Conservation (phyloP, 2,888 invertebrate species). For the Adineta ricciae region DNA sequence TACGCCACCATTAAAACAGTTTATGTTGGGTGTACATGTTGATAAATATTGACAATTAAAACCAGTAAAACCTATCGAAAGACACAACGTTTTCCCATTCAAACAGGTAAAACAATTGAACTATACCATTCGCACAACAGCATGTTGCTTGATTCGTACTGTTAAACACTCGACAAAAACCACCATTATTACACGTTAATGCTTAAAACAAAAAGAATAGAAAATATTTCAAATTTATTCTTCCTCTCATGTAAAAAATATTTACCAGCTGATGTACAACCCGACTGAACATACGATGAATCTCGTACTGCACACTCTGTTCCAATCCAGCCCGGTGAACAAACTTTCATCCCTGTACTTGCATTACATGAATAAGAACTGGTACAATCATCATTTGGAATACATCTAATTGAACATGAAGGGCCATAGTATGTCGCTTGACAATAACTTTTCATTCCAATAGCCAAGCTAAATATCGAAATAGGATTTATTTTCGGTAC, state of each 20-base stretch:
- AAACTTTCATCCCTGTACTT: constrained; percentile 26
- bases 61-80: background rate
- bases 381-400: constrained; percentile 28
- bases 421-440: background rate
- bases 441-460: background rate
- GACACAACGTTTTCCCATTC: too few species aligned
- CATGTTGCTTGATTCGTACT: constrained; percentile 22
- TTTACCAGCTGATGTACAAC: background rate
- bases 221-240: background rate
- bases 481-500: background rate
- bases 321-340: constrained; percentile 21
- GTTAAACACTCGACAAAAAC: background rate
- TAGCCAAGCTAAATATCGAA: background rate
- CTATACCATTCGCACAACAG: constrained; percentile 27
- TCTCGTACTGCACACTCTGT: constrained; percentile 21
- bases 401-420: background rate
- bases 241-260: background rate
- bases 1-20: constrained; percentile 27
- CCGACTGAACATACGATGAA: background rate
- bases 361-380: constrained; percentile 28
- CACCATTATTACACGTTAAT: background rate
- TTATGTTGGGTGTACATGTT: constrained; percentile 2
- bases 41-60: background rate
- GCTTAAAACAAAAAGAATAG: background rate
- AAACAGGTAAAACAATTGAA: background rate